A percentile compares a stretch with the other conserved stretches of the same genome.
Conservation (phyloP, 2,888 invertebrate genomes). For the Salpingus planirostris region DNA sequence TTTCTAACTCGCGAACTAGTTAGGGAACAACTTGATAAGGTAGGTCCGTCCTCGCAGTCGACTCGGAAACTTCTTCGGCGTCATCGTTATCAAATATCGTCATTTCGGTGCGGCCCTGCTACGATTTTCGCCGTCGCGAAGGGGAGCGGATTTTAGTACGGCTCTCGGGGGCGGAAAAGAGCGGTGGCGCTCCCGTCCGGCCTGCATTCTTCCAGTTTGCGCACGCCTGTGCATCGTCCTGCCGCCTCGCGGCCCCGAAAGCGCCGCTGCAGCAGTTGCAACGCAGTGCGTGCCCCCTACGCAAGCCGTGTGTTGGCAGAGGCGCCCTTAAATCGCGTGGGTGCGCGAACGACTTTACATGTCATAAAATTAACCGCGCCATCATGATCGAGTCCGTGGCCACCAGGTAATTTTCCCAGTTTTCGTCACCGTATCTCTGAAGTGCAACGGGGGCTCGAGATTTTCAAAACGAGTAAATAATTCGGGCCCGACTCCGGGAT, state of each 20-base stretch:
- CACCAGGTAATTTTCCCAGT: conserved; percentile 7
- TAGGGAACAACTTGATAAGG: conserved; percentile 38
- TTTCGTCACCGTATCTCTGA: conserved; percentile 5
- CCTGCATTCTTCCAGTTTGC: conserved; percentile 30
- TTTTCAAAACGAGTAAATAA: too few species aligned
- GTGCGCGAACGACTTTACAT: conserved; percentile 22
- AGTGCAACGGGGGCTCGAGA: too few species aligned
- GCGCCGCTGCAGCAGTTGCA: conserved; percentile 34
- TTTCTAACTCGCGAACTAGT: conserved; percentile 40
- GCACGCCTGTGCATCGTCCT: conserved; percentile 40
- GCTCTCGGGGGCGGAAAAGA: too few species aligned
- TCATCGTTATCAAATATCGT: too few species aligned
- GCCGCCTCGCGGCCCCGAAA: conserved; percentile 20
- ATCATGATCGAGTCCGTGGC: conserved; percentile 11
- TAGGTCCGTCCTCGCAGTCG: conserved; percentile 40
- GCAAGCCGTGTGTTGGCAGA: conserved; percentile 28
- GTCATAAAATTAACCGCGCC: neutral
- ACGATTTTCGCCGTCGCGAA: too few species aligned
- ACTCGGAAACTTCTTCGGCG: too few species aligned
- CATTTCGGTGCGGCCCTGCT: too few species aligned
- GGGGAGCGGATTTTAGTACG: too few species aligned
- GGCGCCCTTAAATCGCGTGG: conserved; percentile 25
- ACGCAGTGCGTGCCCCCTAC: conserved; percentile 30
- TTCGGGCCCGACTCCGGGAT: too few species aligned
- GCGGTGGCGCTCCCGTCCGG: conserved; percentile 9